Evolutionary conservation across 2,888 invertebrate species (phyloP).

Genomic region (Zygogramma bicolorata): DNA sequence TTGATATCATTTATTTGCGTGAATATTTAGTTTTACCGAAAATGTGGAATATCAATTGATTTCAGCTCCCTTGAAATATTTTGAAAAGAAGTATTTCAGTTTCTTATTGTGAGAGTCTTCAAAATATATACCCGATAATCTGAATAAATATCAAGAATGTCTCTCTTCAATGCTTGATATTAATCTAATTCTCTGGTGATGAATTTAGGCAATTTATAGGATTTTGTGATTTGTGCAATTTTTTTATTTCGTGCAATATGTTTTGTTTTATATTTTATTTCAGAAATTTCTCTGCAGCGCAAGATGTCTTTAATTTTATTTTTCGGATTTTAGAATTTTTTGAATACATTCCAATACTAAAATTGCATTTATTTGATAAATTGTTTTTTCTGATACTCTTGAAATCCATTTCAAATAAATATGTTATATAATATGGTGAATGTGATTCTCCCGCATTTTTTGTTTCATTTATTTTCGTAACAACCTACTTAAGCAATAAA

Average conservation of each 20-base stretch:
- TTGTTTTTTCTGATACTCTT: not conserved
- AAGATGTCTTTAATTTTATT: not conserved
- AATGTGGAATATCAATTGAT: not conserved
- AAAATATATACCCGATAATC: too few species aligned
- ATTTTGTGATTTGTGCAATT: not conserved
- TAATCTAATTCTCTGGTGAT: not conserved
- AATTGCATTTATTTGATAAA: not conserved
- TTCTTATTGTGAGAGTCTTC: not conserved
- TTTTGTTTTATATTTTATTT: not conserved
- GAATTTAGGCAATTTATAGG: not conserved
- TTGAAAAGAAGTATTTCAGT: not conserved
- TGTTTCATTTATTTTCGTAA: constrained; percentile 8
- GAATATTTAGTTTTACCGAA: too few species aligned
- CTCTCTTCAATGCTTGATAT: not conserved
- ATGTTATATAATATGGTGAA: constrained; percentile 11
- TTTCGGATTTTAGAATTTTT: not conserved
- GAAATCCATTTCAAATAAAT: not conserved
- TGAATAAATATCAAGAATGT: not conserved
- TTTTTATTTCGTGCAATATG: constrained; percentile 9
- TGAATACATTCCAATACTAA: not conserved
- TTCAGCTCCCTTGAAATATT: not conserved
- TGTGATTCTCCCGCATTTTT: constrained; percentile 24
- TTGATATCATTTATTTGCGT: not conserved
- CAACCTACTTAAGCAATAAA: constrained; percentile 39
- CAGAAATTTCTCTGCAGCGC: not conserved